Evolutionary conservation across 2,113 vertebrate genomes (phyloP), one percentile per base, ranked within the genome.

Genomic region (Boulengeromyrus knoepffleri): DNA sequence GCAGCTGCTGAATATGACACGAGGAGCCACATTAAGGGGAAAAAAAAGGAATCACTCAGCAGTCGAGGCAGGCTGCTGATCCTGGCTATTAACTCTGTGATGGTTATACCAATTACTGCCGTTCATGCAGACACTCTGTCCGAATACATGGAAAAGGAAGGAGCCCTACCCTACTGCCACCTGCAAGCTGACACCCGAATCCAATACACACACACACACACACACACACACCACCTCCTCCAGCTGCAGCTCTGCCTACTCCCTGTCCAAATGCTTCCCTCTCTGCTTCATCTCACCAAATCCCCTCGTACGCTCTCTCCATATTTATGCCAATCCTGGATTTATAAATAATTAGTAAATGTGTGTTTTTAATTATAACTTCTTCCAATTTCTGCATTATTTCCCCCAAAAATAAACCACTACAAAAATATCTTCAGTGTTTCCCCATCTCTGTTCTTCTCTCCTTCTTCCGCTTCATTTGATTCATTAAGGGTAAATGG

Each of bases 241-340:
- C 17, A 39, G 36, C 36, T 80, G 74, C 74, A 80, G 74, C 13
- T 39, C 17, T 70, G 58, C n/a, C 3, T 88, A 88, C 56, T 88
- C n/a, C 45, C 42, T 5, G 6, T 88, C 87, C 39, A 70, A 62
- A 88, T 19, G 52, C 36, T 80, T 46, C 36, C 24, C 45, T 42
- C 88, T 74, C 42, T 70, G 74, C 21, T 74, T 27, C 74, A 77
- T 83, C 70, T 89, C 45, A 27, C 49, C 17, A 89, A 89, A 89
- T 89, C 70, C 74, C 49, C 74, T n/a, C 19, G 8, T 84, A 53
- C 21, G 36, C 88, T 36, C 50, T 24, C 36, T 89, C 70, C 47
- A 56, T 84, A 84, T 89, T 89, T 50, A 84, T 89, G 74, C 39
- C 88, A 89, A 89, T 84, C 70, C 88, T 39, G 21, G 88, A 89